Percentiles rank a stretch among this genome's conserved stretches.
Conservation (phyloP, 2,888 invertebrate species). For the Podabrus alpinus region DNA sequence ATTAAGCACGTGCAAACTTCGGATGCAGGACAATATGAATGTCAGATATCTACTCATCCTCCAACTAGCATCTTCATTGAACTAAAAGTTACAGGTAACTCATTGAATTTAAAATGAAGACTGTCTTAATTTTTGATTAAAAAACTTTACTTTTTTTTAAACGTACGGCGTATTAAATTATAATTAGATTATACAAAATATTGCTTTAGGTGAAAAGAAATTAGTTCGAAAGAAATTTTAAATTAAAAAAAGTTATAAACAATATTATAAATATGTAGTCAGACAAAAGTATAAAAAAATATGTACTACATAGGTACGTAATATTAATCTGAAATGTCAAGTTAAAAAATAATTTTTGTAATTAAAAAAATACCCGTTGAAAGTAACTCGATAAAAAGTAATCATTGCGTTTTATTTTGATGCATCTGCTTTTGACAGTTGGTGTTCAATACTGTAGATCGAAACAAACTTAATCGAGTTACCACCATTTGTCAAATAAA, state of each 20-base stretch:
- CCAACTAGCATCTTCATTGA: slow-evolving; percentile 76
- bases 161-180: background rate
- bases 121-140: background rate
- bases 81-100: slow-evolving; percentile 72
- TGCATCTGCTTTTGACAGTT: background rate
- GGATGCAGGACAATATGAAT: slow-evolving; percentile 76
- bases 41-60: slow-evolving; percentile 81
- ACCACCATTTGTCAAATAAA: background rate
- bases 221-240: background rate
- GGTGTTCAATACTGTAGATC: background rate
- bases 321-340: background rate
- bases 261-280: too few relatives aligned
- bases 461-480: background rate
- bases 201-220: background rate
- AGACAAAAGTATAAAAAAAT: background rate
- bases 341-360: background rate
- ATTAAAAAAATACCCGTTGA: background rate
- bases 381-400: background rate
- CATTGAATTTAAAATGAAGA: background rate
- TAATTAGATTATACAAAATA: background rate
- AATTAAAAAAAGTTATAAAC: background rate
- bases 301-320: background rate
- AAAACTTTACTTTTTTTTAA: background rate
- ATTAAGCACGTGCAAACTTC: slow-evolving; percentile 71
- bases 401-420: background rate